These are phyloP conservation scores for Zoanthus gigantus DNA, from an alignment of 92 coral and sea anemone genomes.

Conservation along the genomic window DNA sequence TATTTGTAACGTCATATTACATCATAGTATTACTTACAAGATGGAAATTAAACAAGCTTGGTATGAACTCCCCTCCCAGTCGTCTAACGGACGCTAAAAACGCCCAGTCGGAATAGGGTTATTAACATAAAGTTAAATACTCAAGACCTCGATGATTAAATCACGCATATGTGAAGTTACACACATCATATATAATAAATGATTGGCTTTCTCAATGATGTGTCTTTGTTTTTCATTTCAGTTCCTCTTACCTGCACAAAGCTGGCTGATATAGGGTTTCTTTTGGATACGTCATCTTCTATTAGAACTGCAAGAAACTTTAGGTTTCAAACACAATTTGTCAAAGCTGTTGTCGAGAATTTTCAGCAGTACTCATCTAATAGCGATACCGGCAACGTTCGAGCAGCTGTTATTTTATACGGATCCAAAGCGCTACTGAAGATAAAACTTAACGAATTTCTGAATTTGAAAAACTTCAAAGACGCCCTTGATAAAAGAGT, in stretches of 20 bases:
- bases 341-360: slow-evolving; percentile 32
- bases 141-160: too few relatives aligned
- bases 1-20: too few relatives aligned
- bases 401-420: slow-evolving; percentile 38
- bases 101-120: too few relatives aligned
- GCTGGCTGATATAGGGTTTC: slow-evolving; percentile 31
- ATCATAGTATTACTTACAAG: too few relatives aligned
- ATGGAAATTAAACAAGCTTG: too few relatives aligned
- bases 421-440: slow-evolving; percentile 21
- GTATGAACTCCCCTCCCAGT: too few relatives aligned
- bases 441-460: slow-evolving; percentile 37
- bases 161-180: too few relatives aligned
- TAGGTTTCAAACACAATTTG: slow-evolving; percentile 23
- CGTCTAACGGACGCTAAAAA: too few relatives aligned
- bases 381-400: background rate
- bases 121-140: too few relatives aligned
- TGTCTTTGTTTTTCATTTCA: background rate
- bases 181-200: background rate
- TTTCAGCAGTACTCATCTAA: background rate
- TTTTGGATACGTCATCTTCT: slow-evolving; percentile 36
- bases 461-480: background rate
- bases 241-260: slow-evolving; percentile 29
- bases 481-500: slow-evolving; percentile 20
- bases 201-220: background rate
- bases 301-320: slow-evolving; percentile 13